Evolutionary conservation across 2,797 vertebrate species (phyloP).

Genomic region (Diplodus sargus): DNA sequence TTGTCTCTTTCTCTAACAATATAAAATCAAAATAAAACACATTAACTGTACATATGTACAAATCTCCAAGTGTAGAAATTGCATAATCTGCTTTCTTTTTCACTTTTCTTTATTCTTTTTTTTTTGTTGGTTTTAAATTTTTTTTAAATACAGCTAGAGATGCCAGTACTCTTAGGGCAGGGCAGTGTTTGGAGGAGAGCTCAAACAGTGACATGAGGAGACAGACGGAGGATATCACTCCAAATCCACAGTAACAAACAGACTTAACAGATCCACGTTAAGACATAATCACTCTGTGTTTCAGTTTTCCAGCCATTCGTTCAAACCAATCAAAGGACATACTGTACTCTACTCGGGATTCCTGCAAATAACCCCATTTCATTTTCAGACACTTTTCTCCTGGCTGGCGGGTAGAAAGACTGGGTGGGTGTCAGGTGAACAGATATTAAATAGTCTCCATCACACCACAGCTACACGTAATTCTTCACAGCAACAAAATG

Average conservation of each 20-base stretch:
- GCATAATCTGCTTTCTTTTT: constrained; percentile 90
- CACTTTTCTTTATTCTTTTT: constrained; percentile 73
- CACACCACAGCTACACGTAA: constrained; percentile 46
- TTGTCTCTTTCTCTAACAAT: constrained; percentile 82
- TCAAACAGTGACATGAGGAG: constrained; percentile 72
- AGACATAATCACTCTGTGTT: constrained; percentile 57
- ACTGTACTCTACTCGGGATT: constrained; percentile 51
- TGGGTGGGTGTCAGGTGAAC: constrained; percentile 20
- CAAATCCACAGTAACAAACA: constrained; percentile 74
- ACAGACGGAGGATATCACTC: constrained; percentile 67
- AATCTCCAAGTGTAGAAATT: constrained; percentile 89
- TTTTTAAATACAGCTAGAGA: constrained; percentile 86
- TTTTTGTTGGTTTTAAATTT: constrained; percentile 47
- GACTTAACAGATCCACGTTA: constrained; percentile 66
- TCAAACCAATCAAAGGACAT: constrained; percentile 62
- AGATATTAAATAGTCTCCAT: constrained; percentile 38
- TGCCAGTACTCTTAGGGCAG: constrained; percentile 80
- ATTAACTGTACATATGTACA: constrained; percentile 92
- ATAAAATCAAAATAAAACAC: constrained; percentile 91
- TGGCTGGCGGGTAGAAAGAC: constrained; percentile 8
- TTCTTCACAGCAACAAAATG: constrained; percentile 45
- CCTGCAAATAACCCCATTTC: constrained; percentile 37
- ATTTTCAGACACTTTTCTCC: constrained; percentile 15
- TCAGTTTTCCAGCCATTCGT: constrained; percentile 46
- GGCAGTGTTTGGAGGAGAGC: constrained; percentile 75